phyloP scores from a whole-genome alignment of 2,113 vertebrate genomes.

The Grammomys dolichurus region DNA sequence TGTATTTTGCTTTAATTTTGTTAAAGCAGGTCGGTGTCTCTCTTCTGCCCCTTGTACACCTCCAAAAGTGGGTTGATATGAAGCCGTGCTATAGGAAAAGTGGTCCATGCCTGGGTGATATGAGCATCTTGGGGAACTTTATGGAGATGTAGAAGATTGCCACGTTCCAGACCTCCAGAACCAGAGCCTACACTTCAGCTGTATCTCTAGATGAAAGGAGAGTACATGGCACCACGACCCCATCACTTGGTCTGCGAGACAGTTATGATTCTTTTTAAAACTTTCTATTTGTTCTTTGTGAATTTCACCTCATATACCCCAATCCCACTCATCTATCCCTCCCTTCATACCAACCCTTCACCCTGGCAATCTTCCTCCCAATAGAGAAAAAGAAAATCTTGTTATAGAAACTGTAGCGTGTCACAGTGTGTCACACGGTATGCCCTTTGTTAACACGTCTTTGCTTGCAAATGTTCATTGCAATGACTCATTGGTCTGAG shows the following conservation, averaged over 20 bases:
- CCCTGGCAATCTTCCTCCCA: too few relatives aligned
- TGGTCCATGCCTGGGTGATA: accelerated
- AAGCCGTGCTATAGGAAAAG: accelerated
- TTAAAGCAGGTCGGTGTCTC: background rate
- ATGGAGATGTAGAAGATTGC: background rate
- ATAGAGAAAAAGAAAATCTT: too few relatives aligned
- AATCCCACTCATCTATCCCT: too few relatives aligned
- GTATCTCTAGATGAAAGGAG: background rate
- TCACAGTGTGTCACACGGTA: too few relatives aligned
- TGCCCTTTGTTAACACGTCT: too few relatives aligned
- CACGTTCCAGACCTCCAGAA: background rate
- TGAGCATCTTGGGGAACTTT: background rate
- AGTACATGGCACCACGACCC: accelerated
- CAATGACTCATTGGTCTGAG: too few relatives aligned
- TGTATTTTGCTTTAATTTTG: background rate
- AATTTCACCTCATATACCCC: too few relatives aligned
- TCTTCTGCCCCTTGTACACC: background rate
- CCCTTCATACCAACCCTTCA: too few relatives aligned
- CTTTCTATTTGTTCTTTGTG: too few relatives aligned
- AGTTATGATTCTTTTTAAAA: background rate
- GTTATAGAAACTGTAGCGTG: too few relatives aligned
- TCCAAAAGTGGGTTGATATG: background rate
- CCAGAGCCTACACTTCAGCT: background rate
- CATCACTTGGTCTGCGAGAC: background rate
- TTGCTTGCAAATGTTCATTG: too few relatives aligned